Evolutionary conservation across 2,888 invertebrate genomes (phyloP).

Genomic region (Litoditis marina): DNA sequence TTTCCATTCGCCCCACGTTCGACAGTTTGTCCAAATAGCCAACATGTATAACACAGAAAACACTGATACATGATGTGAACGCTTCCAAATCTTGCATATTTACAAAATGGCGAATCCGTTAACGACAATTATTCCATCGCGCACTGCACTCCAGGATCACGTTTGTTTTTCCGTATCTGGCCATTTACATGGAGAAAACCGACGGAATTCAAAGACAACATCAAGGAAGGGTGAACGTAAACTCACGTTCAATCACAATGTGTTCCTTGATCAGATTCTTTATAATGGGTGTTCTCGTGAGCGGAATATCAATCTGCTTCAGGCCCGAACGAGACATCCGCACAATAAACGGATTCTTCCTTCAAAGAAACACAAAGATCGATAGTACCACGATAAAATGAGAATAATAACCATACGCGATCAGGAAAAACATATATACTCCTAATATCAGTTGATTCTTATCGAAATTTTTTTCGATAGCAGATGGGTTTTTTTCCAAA

Average conservation of each 20-base stretch:
- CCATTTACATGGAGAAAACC: no score
- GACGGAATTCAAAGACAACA: background rate
- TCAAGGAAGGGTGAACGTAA: background rate
- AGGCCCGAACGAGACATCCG: slow-evolving; percentile 26
- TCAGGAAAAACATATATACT: background rate
- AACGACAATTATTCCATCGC: background rate
- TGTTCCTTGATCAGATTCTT: slow-evolving; percentile 22
- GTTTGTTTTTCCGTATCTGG: no score
- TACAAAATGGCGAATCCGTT: background rate
- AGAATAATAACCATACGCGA: background rate
- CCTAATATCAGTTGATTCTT: background rate
- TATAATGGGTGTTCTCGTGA: slow-evolving; percentile 17
- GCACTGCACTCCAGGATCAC: no score
- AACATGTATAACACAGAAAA: no score
- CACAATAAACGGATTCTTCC: slow-evolving; percentile 22
- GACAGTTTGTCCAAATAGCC: no score
- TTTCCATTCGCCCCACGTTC: no score
- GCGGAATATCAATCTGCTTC: slow-evolving; percentile 24
- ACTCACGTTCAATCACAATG: slow-evolving; percentile 25
- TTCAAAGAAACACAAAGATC: slow-evolving; percentile 8
- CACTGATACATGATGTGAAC: no score
- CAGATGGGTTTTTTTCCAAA: no score
- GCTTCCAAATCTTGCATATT: no score
- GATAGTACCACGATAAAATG: background rate
- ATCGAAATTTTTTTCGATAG: no score